Evolutionary conservation across 1,140 invertebrate genomes (phyloP).

Genomic region (Diplogasteroides magnus): DNA sequence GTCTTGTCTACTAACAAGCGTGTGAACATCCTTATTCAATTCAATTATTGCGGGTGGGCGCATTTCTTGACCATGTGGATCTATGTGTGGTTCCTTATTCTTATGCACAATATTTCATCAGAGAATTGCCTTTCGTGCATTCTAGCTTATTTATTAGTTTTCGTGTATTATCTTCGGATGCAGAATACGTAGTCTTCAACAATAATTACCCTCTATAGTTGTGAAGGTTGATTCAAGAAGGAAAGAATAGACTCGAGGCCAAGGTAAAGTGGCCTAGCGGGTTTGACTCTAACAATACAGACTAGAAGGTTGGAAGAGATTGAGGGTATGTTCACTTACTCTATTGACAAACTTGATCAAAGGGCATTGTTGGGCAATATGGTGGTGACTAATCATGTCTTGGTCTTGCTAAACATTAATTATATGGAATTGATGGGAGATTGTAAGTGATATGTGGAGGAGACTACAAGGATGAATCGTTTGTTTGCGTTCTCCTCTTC

Average conservation of each 20-base stretch:
- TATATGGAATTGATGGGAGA: too few relatives aligned
- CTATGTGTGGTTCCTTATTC: too few relatives aligned
- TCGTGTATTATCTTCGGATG: not conserved
- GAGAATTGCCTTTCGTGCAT: not conserved
- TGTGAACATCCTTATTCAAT: too few relatives aligned
- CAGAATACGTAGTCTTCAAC: not conserved
- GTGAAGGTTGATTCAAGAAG: not conserved
- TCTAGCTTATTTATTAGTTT: not conserved
- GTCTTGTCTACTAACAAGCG: not conserved
- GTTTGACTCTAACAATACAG: not conserved
- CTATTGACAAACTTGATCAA: not conserved
- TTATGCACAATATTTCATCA: not conserved
- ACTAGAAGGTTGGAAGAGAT: not conserved
- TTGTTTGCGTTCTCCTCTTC: not conserved
- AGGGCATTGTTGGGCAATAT: not conserved
- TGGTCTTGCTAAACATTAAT: too few relatives aligned
- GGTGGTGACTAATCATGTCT: not conserved
- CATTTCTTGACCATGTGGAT: too few relatives aligned
- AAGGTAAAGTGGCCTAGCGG: too few relatives aligned
- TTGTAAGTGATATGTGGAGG: too few relatives aligned
- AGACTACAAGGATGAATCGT: not conserved
- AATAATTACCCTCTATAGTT: too few relatives aligned
- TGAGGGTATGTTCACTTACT: not conserved
- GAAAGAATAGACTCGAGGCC: not conserved
- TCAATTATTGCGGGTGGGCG: too few relatives aligned